These are phyloP conservation scores for Dendrolimus kikuchii DNA, from an alignment of 1,140 invertebrate species.

Conservation along the genomic window DNA sequence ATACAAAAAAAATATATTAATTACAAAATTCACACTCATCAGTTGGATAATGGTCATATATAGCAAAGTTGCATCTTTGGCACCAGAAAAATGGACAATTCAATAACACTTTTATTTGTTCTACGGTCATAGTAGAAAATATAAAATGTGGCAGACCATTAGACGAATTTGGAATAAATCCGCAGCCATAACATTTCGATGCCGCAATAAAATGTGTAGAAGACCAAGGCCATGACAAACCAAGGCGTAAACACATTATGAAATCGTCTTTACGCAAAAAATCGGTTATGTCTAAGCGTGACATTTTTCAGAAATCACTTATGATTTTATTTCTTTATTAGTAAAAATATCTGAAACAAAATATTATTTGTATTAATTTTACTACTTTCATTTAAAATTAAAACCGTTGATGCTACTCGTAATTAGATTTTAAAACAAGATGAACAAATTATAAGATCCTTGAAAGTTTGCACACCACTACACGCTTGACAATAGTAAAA, in stretches of 20 bases:
- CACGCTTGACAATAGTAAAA: constrained; percentile 1
- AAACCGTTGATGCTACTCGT: too few relatives aligned
- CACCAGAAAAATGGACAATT: constrained; percentile 5
- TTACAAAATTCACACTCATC: neutral
- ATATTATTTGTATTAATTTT: too few relatives aligned
- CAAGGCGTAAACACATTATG: neutral
- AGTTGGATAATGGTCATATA: neutral
- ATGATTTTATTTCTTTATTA: too few relatives aligned
- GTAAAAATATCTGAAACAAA: too few relatives aligned
- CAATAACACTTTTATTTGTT: constrained; percentile 5
- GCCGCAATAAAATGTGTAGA: constrained; percentile 4
- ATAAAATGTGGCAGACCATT: too few relatives aligned
- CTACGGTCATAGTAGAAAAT: constrained; percentile 3
- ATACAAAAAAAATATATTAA: constrained; percentile 5
- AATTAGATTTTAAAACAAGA: neutral
- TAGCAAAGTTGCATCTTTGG: constrained; percentile 4
- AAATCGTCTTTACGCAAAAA: too few relatives aligned
- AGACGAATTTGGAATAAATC: neutral
- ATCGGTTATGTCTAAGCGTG: too few relatives aligned
- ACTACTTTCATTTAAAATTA: too few relatives aligned
- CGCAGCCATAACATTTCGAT: constrained; percentile 2
- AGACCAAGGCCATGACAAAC: constrained; percentile 3
- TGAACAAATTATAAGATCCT: constrained; percentile 3
- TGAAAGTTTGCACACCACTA: constrained; percentile 3
- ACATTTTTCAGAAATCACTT: too few relatives aligned